Conservation (phyloP, 2,888 invertebrate species). For the Drosophila birchii region DNA sequence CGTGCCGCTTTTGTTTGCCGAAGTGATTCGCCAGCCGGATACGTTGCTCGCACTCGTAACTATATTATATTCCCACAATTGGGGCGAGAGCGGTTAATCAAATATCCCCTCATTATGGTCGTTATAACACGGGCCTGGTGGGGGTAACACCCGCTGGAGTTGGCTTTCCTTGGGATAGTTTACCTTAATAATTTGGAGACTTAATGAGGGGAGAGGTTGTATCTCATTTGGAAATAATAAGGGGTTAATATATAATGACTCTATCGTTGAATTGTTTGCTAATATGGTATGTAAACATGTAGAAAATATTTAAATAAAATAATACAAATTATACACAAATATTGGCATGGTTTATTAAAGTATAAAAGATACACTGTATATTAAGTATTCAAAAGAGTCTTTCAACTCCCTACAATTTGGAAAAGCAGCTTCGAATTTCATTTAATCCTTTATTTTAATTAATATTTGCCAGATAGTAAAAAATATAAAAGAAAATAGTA, state of each 20-base stretch:
- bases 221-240: neutral
- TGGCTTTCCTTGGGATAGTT: slow-evolving; percentile 10
- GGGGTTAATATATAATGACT: neutral
- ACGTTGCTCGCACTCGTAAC: slow-evolving; percentile 33
- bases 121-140: slow-evolving; percentile 7
- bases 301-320: neutral
- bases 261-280: neutral
- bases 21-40: slow-evolving; percentile 57
- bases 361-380: too few species aligned
- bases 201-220: neutral
- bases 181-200: slow-evolving; percentile 13
- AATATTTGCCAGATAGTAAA: too few species aligned
- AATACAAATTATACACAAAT: neutral
- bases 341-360: too few species aligned
- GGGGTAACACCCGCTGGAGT: slow-evolving; percentile 13
- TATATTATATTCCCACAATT: slow-evolving; percentile 49
- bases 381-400: too few species aligned
- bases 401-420: too few species aligned
- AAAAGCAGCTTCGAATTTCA: too few species aligned
- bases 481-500: too few species aligned
- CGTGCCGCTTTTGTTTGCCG: slow-evolving; percentile 56
- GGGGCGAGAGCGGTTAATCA: slow-evolving; percentile 68
- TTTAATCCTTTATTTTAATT: too few species aligned
- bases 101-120: slow-evolving; percentile 43
- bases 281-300: neutral